A percentile compares a stretch with the other conserved stretches of the same genome.
Conservation (phyloP, 2,888 invertebrate species). For the Andrena marginata region DNA sequence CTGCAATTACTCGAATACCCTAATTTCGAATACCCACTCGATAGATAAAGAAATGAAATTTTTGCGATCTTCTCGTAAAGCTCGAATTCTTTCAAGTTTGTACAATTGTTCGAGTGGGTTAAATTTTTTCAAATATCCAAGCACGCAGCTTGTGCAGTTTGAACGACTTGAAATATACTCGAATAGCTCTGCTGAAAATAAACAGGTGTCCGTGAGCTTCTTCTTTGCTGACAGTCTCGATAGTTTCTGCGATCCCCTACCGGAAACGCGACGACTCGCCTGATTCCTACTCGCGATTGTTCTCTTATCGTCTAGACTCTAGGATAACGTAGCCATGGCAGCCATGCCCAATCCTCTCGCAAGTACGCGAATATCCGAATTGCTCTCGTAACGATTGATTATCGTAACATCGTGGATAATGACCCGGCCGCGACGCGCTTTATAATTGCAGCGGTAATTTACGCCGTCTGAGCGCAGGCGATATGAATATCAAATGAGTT, state of each 20-base stretch:
- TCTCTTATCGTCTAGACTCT: slow-evolving; percentile 47
- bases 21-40: no score
- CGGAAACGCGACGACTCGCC: slow-evolving; percentile 30
- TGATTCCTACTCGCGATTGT: slow-evolving; percentile 28
- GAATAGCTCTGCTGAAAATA: neutral
- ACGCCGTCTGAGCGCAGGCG: neutral
- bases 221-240: neutral
- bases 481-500: slow-evolving; percentile 16
- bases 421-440: slow-evolving; percentile 13
- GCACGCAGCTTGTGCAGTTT: no score
- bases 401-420: slow-evolving; percentile 40
- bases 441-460: slow-evolving; percentile 49
- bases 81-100: no score
- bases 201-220: neutral
- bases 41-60: no score
- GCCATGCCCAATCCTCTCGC: slow-evolving; percentile 10
- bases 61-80: no score
- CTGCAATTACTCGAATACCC: no score
- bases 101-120: no score
- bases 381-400: slow-evolving; percentile 54
- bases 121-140: no score
- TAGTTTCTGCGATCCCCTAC: neutral
- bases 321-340: slow-evolving; percentile 19
- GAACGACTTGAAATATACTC: neutral
- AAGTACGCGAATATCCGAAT: slow-evolving; percentile 43